Base-by-base conservation (phyloP, 2,888 invertebrate genomes). In the Glaucopsyche alexis region DNA sequence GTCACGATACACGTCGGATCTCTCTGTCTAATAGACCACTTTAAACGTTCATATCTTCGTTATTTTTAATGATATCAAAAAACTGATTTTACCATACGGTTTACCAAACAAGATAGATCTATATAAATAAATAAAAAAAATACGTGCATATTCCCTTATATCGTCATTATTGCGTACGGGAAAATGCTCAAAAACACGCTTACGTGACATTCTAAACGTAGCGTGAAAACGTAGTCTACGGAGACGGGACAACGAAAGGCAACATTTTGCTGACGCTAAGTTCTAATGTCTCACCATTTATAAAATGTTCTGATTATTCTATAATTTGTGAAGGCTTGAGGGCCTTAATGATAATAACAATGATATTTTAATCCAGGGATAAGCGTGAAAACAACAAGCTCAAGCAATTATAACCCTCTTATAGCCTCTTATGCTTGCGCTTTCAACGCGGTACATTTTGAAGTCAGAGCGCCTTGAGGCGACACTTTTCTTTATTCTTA, bases 401-500 rank as follows among this genome's bases (percentile, higher is more conserved):
- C 40, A 13, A 47, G 52, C 42, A 72, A 50, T 52, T 64, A 73
- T 71, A 52, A 65, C 75, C 45, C 66, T 75, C 66, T 72, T 50
- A 71, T 42, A 65, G 73, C 45, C 66, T 75, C 66, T 72, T 50
- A 71, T 42, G 73, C 71, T 50, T 52, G 52, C 72, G 69, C 55
- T 67, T 70, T 64, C 29, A 40, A n/a, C 69, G 49, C 50, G 71
- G 72, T 55, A 72, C 73, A 45, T 66, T 71, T 65, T 65, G 75
- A 55, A 72, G 72, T 71, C 76, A 73, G 64, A n/a, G 64, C 19
- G 81, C 78, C 80, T 79, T 80, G 80, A 81, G 83, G 81, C 81
- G 84, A 84, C 86, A 87, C 83, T 86, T 87, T 84, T 87, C 87
- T 87, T 73, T 81, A 79, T 79, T 83, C 83, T 84, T 81, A 79